Base-by-base conservation (phyloP, 2,888 invertebrate species). In the Tipula unca region DNA sequence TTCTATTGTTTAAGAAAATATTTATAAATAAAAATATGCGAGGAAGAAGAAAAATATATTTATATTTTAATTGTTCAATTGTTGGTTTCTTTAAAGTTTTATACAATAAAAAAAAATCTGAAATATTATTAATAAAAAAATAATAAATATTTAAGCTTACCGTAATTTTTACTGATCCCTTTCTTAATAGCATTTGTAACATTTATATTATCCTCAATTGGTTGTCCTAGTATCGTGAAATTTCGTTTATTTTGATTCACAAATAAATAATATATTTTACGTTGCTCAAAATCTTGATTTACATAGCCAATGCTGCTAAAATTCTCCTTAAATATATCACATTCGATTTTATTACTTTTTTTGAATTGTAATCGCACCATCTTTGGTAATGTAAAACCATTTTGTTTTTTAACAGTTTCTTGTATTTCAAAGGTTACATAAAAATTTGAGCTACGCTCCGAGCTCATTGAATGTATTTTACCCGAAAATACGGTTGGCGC, bases 401-500 rank as follows among this genome's bases (percentile, higher is more conserved):
- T 89, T 87, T 92, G 93, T 88, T 92, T 93, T 90, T 95, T 95
- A 90, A 92, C 93, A 87, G 93, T 92, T 87, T 93, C 91, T 88
- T 92, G 91, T 87, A 95, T 94, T 89, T 93, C 93, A 90, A 95
- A 94, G 86, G 94, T 93, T 87, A 93, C 94, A 87, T 93, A 93
- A 90, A 94, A 94, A 88, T 93, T 93, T 86, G 92, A 91, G 85
- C 92, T 92, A 85, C 93, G 91, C 88, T 92, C 91, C 85, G 92
- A 91, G 87, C 93, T 93, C 92, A 93, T 93, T 87, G 94, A 94
- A 87, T 93, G 91, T 86, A 93, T 94, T 89, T 93, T 93, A 86
- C 94, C 94, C 89, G 92, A 92, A 89, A 95, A 93, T 85, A 95
- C 94, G 86, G 93, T 94, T 87, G 93, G 93, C 87, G 94, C 94